Conservation (phyloP, 2,888 invertebrate genomes). For the Portevinia maculata region DNA sequence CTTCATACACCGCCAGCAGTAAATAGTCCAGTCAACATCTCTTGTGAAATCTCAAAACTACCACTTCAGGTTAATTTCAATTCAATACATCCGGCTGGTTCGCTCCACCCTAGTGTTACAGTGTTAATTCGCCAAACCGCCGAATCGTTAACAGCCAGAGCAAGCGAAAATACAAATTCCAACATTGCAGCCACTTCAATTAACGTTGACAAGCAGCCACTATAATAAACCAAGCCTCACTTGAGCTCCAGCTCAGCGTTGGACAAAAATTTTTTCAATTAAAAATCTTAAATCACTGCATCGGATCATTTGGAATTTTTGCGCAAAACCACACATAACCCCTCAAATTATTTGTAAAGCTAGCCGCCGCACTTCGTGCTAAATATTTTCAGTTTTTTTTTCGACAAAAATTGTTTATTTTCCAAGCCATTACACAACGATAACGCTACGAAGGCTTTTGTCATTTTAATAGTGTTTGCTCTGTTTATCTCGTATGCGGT, state of each 20-base stretch:
- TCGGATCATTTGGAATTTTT: slow-evolving; percentile 61
- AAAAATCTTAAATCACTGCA: slow-evolving; percentile 68
- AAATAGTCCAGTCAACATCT: slow-evolving; percentile 49
- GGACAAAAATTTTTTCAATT: slow-evolving; percentile 61
- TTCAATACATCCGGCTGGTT: slow-evolving; percentile 32
- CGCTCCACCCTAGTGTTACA: slow-evolving; percentile 48
- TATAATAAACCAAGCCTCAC: slow-evolving; percentile 49
- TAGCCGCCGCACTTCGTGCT: slow-evolving; percentile 23
- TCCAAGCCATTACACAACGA: slow-evolving; percentile 59
- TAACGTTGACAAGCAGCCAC: slow-evolving; percentile 52
- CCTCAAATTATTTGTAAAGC: slow-evolving; percentile 5
- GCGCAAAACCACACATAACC: slow-evolving; percentile 47
- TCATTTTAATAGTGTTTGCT: slow-evolving; percentile 64
- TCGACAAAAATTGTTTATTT: slow-evolving; percentile 41
- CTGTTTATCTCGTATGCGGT: slow-evolving; percentile 44
- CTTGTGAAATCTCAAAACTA: slow-evolving; percentile 33
- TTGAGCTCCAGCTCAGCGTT: slow-evolving; percentile 24
- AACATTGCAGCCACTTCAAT: slow-evolving; percentile 62
- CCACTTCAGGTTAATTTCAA: slow-evolving; percentile 61
- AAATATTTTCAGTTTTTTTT: slow-evolving; percentile 35
- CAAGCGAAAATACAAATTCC: slow-evolving; percentile 37
- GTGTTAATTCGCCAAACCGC: slow-evolving; percentile 67
- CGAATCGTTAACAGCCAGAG: slow-evolving; percentile 40
- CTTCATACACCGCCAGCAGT: slow-evolving; percentile 12
- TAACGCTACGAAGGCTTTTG: slow-evolving; percentile 66